Percentiles rank a stretch among this genome's conserved stretches.
phyloP scores from a whole-genome alignment of 2,797 vertebrate species.

The Phyllotis vaccarum region DNA sequence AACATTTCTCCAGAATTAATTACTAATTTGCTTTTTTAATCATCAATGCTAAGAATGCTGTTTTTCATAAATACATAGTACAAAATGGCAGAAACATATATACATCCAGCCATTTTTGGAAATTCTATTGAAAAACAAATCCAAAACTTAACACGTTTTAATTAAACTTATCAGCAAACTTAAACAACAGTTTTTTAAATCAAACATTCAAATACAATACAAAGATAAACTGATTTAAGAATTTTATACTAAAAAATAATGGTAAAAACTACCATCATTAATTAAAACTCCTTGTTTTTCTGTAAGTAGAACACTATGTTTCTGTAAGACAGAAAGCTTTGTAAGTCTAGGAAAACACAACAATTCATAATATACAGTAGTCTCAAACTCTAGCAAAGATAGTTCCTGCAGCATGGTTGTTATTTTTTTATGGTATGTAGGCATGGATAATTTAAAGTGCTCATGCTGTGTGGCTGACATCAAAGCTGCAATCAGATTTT shows the following conservation, averaged over 20 bases:
- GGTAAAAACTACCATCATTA: not conserved
- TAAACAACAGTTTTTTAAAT: not conserved
- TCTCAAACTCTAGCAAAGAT: not conserved
- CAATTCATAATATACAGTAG: not conserved
- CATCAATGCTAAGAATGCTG: not conserved
- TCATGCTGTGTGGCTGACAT: not conserved
- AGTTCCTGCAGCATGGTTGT: not conserved
- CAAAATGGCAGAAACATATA: not conserved
- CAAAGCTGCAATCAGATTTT: not conserved
- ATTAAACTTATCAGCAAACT: not conserved
- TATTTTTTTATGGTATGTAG: not conserved
- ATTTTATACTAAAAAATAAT: not conserved
- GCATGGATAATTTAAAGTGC: not conserved
- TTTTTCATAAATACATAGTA: not conserved
- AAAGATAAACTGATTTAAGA: not conserved
- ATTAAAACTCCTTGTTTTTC: not conserved
- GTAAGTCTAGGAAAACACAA: not conserved
- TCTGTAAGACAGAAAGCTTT: not conserved
- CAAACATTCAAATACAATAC: not conserved
- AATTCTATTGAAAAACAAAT: not conserved
- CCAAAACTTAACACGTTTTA: not conserved
- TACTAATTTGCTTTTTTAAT: not conserved
- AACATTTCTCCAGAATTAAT: not conserved
- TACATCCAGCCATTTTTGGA: not conserved
- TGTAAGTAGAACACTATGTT: not conserved